Percentiles rank a stretch among this genome's conserved stretches.
phyloP scores from a whole-genome alignment of 2,797 vertebrate species.

The Tokudaia muenninki region DNA sequence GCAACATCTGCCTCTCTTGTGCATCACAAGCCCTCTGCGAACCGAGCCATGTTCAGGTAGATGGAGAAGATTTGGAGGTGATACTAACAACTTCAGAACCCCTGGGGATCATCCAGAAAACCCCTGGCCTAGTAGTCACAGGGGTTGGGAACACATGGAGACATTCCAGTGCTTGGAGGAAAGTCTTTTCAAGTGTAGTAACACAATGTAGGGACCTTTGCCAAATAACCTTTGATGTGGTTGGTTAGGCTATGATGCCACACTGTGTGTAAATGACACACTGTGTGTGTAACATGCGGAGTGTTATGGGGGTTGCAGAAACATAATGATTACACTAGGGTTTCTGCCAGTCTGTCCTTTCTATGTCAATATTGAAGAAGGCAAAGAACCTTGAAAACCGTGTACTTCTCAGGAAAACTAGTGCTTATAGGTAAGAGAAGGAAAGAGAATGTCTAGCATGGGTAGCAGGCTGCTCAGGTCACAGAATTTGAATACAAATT shows the following conservation, averaged over 20 bases:
- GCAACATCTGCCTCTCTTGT: accelerated
- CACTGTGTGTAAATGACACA: not conserved
- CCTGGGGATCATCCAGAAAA: not conserved
- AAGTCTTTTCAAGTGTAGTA: not conserved
- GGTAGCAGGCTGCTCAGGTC: not conserved
- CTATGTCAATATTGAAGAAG: not conserved
- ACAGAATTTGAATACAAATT: not conserved
- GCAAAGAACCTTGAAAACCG: not conserved
- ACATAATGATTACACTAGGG: not conserved
- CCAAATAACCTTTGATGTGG: not conserved
- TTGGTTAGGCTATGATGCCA: not conserved
- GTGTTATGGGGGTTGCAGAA: not conserved
- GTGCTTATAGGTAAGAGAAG: not conserved
- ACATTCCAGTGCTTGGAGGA: not conserved
- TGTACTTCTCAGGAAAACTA: not conserved
- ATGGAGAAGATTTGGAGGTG: not conserved
- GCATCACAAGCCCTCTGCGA: not conserved
- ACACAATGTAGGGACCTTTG: not conserved
- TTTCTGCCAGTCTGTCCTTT: not conserved
- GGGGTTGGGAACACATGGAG: not conserved
- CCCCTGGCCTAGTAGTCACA: not conserved
- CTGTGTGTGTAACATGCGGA: not conserved
- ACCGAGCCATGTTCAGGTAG: not conserved
- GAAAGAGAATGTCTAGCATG: not conserved
- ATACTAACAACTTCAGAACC: not conserved